These are phyloP conservation scores for Hypomecis atomaria DNA, from an alignment of 2,888 invertebrate species.

Conservation along the genomic window DNA sequence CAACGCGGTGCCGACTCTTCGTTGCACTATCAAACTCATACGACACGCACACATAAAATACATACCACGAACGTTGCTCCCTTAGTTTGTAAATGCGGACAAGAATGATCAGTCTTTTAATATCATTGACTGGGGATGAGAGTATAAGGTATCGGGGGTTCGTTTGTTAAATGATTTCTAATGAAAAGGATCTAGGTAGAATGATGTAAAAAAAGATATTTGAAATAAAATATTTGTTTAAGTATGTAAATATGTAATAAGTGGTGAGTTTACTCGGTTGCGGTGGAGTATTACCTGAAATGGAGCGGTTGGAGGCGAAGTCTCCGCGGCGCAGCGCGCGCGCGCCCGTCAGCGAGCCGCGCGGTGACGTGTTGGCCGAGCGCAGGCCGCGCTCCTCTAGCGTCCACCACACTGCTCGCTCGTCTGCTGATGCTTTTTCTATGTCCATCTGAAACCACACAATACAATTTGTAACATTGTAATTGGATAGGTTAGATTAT, in stretches of 20 bases:
- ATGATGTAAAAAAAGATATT: not conserved
- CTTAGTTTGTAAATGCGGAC: slow-evolving; percentile 35
- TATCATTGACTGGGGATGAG: slow-evolving; percentile 8
- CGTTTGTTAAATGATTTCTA: not conserved
- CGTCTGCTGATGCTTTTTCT: slow-evolving; percentile 93
- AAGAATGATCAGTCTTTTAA: slow-evolving; percentile 29
- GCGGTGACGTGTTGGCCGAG: slow-evolving; percentile 91
- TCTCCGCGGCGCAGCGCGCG: slow-evolving; percentile 88
- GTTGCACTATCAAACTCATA: slow-evolving; percentile 3
- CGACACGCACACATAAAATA: slow-evolving; percentile 29
- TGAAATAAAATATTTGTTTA: slow-evolving; percentile 6
- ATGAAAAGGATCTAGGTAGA: not conserved
- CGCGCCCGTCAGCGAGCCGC: slow-evolving; percentile 90
- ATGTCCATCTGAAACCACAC: slow-evolving; percentile 85
- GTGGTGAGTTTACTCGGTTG: not conserved
- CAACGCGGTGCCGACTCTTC: slow-evolving; percentile 3
- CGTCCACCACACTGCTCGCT: slow-evolving; percentile 95
- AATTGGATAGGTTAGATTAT: no score
- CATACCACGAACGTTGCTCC: slow-evolving; percentile 32
- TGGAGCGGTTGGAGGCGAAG: slow-evolving; percentile 90
- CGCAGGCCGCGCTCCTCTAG: slow-evolving; percentile 92
- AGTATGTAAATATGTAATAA: slow-evolving; percentile 7
- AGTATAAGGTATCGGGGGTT: not conserved
- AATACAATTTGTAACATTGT: not conserved
- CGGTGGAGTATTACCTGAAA: slow-evolving; percentile 80